Evolutionary conservation across 2,113 vertebrate genomes (phyloP).

Genomic region (Pantherophis guttatus): DNA sequence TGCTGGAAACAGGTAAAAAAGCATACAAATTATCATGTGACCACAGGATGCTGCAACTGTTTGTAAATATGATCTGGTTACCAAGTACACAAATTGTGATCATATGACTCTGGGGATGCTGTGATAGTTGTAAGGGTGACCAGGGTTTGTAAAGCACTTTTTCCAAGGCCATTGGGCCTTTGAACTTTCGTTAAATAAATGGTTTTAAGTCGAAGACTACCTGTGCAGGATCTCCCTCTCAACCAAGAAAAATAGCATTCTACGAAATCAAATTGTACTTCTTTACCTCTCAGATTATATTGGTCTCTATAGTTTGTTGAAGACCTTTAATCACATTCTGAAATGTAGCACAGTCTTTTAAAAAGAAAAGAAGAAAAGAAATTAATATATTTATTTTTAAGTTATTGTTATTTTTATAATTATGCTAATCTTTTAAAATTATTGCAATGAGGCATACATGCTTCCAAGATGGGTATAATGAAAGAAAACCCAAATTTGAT

Average conservation of each 20-base stretch:
- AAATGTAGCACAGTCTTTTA: conserved; percentile 81
- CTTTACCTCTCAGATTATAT: conserved; percentile 83
- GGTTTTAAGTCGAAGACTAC: neutral
- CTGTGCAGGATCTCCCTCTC: neutral
- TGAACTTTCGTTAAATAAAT: neutral
- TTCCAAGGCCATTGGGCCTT: neutral
- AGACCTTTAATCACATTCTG: conserved; percentile 77
- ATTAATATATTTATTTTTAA: neutral
- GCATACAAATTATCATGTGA: neutral
- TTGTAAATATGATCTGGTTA: neutral
- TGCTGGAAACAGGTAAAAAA: neutral
- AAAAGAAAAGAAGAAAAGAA: conserved; percentile 41
- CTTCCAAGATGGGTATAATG: neutral
- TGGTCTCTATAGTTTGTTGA: conserved; percentile 83
- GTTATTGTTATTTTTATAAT: neutral
- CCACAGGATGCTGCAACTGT: neutral
- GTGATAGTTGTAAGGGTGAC: neutral
- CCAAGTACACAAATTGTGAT: neutral
- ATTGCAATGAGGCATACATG: neutral
- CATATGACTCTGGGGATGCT: neutral
- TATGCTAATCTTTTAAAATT: neutral
- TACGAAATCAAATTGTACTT: neutral
- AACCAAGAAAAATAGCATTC: neutral
- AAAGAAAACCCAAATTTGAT: neutral
- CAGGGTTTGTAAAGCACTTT: neutral